Conservation (phyloP, 2,888 invertebrate species). For the Nephrotoma flavescens region DNA sequence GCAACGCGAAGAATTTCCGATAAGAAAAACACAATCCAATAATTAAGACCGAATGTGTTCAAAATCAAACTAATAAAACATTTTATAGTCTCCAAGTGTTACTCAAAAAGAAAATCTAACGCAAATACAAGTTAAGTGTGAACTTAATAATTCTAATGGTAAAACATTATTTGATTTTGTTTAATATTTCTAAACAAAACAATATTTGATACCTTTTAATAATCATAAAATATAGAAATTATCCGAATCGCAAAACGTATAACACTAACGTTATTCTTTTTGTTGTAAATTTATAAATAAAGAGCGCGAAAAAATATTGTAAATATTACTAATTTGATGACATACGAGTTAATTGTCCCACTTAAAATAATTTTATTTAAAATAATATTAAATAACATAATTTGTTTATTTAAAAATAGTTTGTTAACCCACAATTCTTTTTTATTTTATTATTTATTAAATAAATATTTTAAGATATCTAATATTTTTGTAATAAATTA, state of each 20-base stretch:
- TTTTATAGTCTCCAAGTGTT: neutral
- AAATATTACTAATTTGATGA: neutral
- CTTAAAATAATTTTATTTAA: neutral
- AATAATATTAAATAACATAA: neutral
- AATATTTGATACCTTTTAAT: neutral
- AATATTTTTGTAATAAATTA: neutral
- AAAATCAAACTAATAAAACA: neutral
- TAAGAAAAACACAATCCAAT: neutral
- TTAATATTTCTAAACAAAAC: neutral
- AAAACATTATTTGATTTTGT: neutral
- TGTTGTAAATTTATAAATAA: neutral
- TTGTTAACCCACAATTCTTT: neutral
- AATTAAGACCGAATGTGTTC: neutral
- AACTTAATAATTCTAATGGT: neutral
- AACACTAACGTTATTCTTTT: neutral
- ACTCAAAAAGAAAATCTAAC: neutral
- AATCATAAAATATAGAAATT: neutral
- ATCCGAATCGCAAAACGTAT: neutral
- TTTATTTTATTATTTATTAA: neutral
- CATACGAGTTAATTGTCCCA: neutral
- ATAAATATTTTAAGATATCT: neutral
- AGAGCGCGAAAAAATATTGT: neutral
- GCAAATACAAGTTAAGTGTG: neutral
- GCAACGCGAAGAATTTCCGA: neutral
- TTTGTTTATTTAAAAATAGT: neutral